A percentile compares a stretch with the other conserved stretches of the same genome.
phyloP scores from a whole-genome alignment of 2,797 vertebrate species.

The Cynopterus sphinx region DNA sequence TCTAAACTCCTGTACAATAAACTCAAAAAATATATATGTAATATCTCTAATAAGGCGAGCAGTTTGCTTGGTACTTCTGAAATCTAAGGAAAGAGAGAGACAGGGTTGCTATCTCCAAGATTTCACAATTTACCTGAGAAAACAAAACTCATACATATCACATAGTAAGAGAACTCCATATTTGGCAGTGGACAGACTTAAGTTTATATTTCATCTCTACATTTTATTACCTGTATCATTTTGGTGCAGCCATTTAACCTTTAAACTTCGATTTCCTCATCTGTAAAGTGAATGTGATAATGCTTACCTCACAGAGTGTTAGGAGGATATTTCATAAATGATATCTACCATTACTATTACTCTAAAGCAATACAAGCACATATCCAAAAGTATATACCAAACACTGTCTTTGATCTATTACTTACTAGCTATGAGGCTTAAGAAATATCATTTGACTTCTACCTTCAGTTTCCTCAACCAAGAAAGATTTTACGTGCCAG shows the following conservation, averaged over 20 bases:
- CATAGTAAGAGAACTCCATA: background rate
- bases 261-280: background rate
- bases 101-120: background rate
- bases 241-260: background rate
- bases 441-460: background rate
- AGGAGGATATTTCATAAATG: background rate
- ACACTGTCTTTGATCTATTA: background rate
- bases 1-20: background rate
- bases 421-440: background rate
- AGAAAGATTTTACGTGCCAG: background rate
- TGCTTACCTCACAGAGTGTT: background rate
- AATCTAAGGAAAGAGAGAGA: conserved; percentile 6
- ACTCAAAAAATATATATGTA: background rate
- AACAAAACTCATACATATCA: background rate
- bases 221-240: background rate
- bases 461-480: background rate
- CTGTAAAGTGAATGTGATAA: background rate
- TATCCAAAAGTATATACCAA: background rate
- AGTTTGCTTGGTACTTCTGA: background rate
- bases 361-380: background rate
- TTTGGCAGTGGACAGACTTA: background rate
- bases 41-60: background rate
- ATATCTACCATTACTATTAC: background rate
- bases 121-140: background rate
- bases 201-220: background rate